Evolutionary conservation across 1,140 invertebrate species (phyloP), one percentile per base, ranked within the genome.

Genomic region (Holcopasites calliopsidis): DNA sequence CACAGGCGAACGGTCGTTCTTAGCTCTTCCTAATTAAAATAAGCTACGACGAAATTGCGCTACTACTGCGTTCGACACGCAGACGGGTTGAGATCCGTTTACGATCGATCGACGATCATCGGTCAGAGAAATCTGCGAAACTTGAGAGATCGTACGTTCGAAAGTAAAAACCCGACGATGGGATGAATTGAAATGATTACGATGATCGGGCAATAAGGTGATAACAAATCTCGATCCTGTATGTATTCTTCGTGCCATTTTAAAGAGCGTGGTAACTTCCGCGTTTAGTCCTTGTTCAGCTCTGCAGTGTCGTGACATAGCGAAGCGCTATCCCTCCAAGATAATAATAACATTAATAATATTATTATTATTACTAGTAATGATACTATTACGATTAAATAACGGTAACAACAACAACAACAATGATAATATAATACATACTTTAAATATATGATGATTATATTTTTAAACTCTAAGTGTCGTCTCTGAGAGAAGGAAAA

Each of bases 401-500:
- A 83, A 69, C 76, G 76, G 73, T 80, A 79, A 77, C 76, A 86
- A 75, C 71, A 78, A 83, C 70, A 80, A 61, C 72, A 80, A 52
- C 58, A 80, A 77, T 83, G 80, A 82, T 85, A 85, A 84, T 87
- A 87, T 88, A 87, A 88, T 83, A 33, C 87, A 82, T 90, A 91
- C 89, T 91, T 88, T 88, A 91, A 91, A 91, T 87, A 86, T 85
- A 85, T 85, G 83, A 91, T 88, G 86, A 90, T 91, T 92, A 92
- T 92, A 92, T 92, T 92, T 92, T 92, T 92, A 91, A 92, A 92
- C 88, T 92, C 90, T 92, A 91, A 91, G 90, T 91, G 90, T 92
- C 91, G 89, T 92, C 86, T 88, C 81, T 89, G 83, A 65, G 28
- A 33, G 13, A 49, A 8, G 2, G 35, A 33, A 65, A 54, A 54